These are phyloP conservation scores for Globia sparganii DNA, from an alignment of 2,888 invertebrate species.

Conservation along the genomic window DNA sequence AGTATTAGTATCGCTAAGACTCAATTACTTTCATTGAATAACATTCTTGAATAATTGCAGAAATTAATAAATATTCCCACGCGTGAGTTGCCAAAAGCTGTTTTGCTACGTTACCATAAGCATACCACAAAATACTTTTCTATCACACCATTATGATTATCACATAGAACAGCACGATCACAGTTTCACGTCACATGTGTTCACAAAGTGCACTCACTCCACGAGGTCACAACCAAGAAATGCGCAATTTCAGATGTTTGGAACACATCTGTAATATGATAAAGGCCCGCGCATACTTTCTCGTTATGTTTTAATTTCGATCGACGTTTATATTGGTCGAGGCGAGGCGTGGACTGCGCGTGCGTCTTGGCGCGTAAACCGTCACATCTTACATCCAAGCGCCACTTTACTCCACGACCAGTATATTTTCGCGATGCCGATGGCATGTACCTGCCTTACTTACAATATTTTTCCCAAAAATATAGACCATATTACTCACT, in stretches of 20 bases:
- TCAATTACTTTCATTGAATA: constrained; percentile 35
- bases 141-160: constrained; percentile 48
- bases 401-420: constrained; percentile 54
- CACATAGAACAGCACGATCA: constrained; percentile 54
- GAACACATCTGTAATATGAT: constrained; percentile 63
- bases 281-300: constrained; percentile 77
- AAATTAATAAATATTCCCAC: constrained; percentile 19
- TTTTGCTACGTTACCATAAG: constrained; percentile 63
- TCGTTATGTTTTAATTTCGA: constrained; percentile 82
- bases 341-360: constrained; percentile 84
- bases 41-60: constrained; percentile 15
- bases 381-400: constrained; percentile 64
- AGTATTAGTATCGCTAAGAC: constrained; percentile 14
- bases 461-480: constrained; percentile 56
- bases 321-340: constrained; percentile 86
- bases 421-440: constrained; percentile 73
- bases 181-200: constrained; percentile 59
- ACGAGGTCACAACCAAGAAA: constrained; percentile 56
- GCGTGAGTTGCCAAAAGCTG: constrained; percentile 22
- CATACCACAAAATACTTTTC: constrained; percentile 62
- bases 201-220: constrained; percentile 61
- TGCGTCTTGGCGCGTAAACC: constrained; percentile 79
- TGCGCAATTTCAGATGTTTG: constrained; percentile 56
- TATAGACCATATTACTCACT: constrained; percentile 67
- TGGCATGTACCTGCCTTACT: constrained; percentile 76